These are phyloP conservation scores for Oreonectes daqikongensis DNA, from an alignment of 2,797 vertebrate species.

Conservation along the genomic window DNA sequence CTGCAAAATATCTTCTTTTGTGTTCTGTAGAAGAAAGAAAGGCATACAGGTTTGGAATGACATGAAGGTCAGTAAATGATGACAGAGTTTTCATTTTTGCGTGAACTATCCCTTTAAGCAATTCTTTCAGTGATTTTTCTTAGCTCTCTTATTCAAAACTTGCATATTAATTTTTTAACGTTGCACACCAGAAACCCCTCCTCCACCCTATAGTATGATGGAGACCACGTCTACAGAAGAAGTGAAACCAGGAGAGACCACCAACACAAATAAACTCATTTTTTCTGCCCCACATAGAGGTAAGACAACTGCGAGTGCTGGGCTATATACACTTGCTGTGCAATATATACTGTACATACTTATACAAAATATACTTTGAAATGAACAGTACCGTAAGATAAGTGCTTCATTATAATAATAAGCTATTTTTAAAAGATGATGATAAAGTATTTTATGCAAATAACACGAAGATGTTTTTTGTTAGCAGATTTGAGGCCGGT, in stretches of 20 bases:
- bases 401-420: too few relatives aligned
- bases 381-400: too few relatives aligned
- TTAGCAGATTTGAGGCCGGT: constrained; percentile 87
- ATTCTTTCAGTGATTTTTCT: background rate
- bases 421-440: too few relatives aligned
- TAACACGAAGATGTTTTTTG: background rate
- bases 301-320: constrained; percentile 55
- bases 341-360: background rate
- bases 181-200: constrained; percentile 82
- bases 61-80: too few relatives aligned
- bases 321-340: background rate
- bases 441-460: too few relatives aligned
- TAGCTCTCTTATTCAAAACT: background rate
- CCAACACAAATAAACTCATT: constrained; percentile 79
- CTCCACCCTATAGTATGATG: constrained; percentile 86
- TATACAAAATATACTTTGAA: too few relatives aligned
- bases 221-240: constrained; percentile 81
- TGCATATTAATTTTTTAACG: background rate
- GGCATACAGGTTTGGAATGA: too few relatives aligned
- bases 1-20: too few relatives aligned
- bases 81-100: too few relatives aligned
- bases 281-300: constrained; percentile 85
- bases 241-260: constrained; percentile 78
- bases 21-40: too few relatives aligned
- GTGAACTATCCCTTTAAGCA: too few relatives aligned